Base-by-base conservation (phyloP, 2,797 vertebrate species). In the Arnoldichthys spilopterus region DNA sequence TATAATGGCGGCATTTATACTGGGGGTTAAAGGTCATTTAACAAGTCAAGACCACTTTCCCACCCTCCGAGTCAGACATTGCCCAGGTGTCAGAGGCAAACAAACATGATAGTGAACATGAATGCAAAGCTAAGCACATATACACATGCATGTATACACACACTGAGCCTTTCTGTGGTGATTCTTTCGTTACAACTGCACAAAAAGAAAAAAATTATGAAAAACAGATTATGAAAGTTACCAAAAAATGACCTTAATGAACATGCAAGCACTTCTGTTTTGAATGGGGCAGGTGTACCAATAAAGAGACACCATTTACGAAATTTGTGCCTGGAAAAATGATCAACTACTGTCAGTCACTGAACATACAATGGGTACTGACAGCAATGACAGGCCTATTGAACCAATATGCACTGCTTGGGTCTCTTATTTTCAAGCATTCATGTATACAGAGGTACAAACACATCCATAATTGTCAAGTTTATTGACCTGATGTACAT, bases 1-100 rank as follows among this genome's bases (percentile, higher is more conserved):
- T 76, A 68, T 76, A 79, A 76, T 83, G 69, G 63, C 18, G 45
- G 61, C 73, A 76, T 83, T 76, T 83, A 72, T 79, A 61, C 69
- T 51, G 22, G 67, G 53, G 81, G 77, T 76, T 45, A 83, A 79
- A 76, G 77, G 61, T 74, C 73, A 83, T 72, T 72, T 73, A 74
- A 74, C 76, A 82, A 78, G 77, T 76, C 73, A 76, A 59, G 59
- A 26, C 64, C 32, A 69, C 68, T 72, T 76, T 72, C 32, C 37
- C 54, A 43, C 54, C 58, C 62, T 76, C 43, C 61, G 20, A 61
- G n/a, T 61, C 20, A 11, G 81, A 83, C 70, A 76, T 7, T 72
- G 72, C 61, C 68, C 77, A 83, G 81, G 73, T 72, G 43, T 40
- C 81, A 72, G 66, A 43, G 7, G n/a, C 58, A 24, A 11, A 74